Conservation (phyloP, 2,113 vertebrate species). For the Porphyrio hochstetteri region DNA sequence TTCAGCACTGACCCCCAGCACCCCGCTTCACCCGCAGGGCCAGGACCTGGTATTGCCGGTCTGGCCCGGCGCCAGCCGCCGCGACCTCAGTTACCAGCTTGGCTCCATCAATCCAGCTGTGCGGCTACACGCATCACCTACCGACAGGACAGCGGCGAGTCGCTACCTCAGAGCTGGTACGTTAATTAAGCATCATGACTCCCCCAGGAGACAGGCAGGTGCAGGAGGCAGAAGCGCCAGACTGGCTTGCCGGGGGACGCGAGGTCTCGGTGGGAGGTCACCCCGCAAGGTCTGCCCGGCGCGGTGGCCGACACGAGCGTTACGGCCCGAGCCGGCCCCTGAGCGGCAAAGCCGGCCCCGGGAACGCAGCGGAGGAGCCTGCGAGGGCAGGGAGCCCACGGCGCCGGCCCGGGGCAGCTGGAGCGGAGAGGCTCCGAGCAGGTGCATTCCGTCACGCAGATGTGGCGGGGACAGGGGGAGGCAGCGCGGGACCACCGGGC, state of each 20-base stretch:
- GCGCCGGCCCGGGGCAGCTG: not conserved
- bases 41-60: not conserved
- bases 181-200: not conserved
- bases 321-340: not conserved
- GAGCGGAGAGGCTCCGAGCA: not conserved
- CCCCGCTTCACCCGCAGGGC: not conserved
- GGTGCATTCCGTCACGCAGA: rapidly evolving
- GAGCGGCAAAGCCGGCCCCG: not conserved
- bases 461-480: not conserved
- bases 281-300: not conserved
- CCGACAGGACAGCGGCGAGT: not conserved
- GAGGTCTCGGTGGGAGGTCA: not conserved
- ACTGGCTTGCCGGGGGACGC: not conserved
- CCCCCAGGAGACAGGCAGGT: not conserved
- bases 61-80: not conserved
- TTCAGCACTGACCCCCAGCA: not conserved
- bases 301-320: not conserved
- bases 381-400: not conserved
- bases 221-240: not conserved
- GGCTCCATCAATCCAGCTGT: not conserved
- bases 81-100: not conserved
- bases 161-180: not conserved
- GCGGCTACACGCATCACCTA: not conserved
- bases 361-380: not conserved
- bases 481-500: not conserved